Evolutionary conservation across 1,140 invertebrate genomes (phyloP).

Genomic region (Bombus confusus): DNA sequence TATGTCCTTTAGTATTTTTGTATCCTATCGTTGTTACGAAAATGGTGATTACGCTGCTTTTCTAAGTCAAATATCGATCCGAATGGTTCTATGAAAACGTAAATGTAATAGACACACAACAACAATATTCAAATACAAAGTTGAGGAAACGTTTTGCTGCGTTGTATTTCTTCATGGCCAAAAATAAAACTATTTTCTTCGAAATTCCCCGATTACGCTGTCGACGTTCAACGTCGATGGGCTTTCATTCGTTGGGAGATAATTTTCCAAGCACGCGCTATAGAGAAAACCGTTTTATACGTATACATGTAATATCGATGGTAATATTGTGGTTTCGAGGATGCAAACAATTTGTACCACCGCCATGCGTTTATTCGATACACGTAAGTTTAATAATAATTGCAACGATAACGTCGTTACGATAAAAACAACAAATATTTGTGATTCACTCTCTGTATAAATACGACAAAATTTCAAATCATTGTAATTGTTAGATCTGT

Average conservation of each 20-base stretch:
- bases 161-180: neutral
- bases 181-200: slow-evolving; percentile 13
- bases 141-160: slow-evolving; percentile 45
- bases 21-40: slow-evolving; percentile 17
- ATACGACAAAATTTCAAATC: slow-evolving; percentile 58
- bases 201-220: neutral
- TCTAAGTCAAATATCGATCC: slow-evolving; percentile 51
- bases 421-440: slow-evolving; percentile 67
- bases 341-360: slow-evolving; percentile 70
- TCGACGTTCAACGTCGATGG: neutral
- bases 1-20: slow-evolving; percentile 35
- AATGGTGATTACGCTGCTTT: slow-evolving; percentile 50
- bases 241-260: neutral
- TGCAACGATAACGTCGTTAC: slow-evolving; percentile 62
- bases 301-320: slow-evolving; percentile 3
- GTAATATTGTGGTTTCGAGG: slow-evolving; percentile 7
- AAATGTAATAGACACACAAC: slow-evolving; percentile 8
- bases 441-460: slow-evolving; percentile 75
- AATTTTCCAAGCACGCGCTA: neutral
- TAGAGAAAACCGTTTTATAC: slow-evolving; percentile 12
- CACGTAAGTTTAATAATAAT: slow-evolving; percentile 60
- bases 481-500: slow-evolving; percentile 64
- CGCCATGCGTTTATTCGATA: slow-evolving; percentile 70
- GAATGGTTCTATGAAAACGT: slow-evolving; percentile 43
- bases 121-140: slow-evolving; percentile 27